Evolutionary conservation across 2,888 invertebrate species (phyloP).

Genomic region (Zaprionus obscuricornis): DNA sequence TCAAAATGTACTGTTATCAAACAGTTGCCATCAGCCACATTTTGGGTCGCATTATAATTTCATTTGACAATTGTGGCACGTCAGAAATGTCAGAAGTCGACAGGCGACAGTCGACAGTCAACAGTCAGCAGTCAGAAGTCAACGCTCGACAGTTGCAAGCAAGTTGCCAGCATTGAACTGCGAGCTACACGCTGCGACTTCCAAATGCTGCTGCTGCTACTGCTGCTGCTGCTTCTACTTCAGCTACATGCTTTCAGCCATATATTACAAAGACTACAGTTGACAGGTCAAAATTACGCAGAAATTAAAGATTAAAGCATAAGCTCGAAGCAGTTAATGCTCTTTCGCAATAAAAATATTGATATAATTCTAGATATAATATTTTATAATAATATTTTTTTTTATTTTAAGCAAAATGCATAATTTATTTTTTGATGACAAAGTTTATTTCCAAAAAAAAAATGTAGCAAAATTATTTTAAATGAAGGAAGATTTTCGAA

Average conservation of each 20-base stretch:
- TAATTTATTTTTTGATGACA: too few species aligned
- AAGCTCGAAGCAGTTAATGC: not conserved
- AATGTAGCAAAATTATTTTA: too few species aligned
- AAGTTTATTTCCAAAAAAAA: too few species aligned
- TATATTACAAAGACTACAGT: conserved; percentile 1
- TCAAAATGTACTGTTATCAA: conserved; percentile 13
- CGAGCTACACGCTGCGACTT: too few species aligned
- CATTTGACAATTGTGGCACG: conserved; percentile 49
- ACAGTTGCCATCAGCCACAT: conserved; percentile 20
- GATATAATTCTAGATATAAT: not conserved
- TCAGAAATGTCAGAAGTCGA: conserved; percentile 43
- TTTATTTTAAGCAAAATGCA: not conserved
- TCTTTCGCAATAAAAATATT: not conserved
- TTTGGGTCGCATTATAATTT: conserved; percentile 43
- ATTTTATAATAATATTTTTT: not conserved
- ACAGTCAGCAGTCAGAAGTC: too few species aligned
- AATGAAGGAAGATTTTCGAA: too few species aligned
- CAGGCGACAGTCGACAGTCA: too few species aligned
- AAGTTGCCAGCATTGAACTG: too few species aligned
- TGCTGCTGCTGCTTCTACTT: too few species aligned
- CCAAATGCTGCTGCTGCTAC: too few species aligned
- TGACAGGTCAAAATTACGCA: conserved; percentile 12
- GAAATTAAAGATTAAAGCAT: conserved; percentile 4
- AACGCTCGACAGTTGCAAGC: too few species aligned
- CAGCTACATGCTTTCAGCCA: conserved; percentile 1